A percentile compares a stretch with the other conserved stretches of the same genome.
These are phyloP conservation scores for Tragopan temminckii DNA, from an alignment of 2,797 vertebrate genomes.

Conservation along the genomic window DNA sequence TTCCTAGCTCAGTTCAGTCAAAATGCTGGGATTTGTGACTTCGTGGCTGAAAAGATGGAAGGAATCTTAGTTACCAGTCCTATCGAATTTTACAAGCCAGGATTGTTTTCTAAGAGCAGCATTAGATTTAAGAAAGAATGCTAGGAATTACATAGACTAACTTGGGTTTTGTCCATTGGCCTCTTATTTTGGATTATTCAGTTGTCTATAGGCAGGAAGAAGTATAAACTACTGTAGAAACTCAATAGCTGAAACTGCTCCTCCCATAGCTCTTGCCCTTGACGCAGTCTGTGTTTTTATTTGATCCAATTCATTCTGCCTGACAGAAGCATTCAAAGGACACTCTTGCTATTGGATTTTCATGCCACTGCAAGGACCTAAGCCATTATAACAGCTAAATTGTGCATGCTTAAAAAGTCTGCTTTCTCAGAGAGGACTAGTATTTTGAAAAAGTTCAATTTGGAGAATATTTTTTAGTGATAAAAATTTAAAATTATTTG, in stretches of 20 bases:
- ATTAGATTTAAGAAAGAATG: not conserved
- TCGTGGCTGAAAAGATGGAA: not conserved
- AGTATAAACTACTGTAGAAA: conserved; percentile 16
- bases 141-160: not conserved
- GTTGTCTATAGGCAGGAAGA: not conserved
- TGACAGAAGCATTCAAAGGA: not conserved
- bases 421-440: not conserved
- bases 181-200: conserved; percentile 24
- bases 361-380: not conserved
- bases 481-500: not conserved
- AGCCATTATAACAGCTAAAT: not conserved
- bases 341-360: not conserved
- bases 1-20: not conserved
- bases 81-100: not conserved
- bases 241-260: not conserved
- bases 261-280: not conserved
- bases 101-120: not conserved
- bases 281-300: not conserved
- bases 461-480: not conserved
- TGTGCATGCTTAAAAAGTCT: not conserved
- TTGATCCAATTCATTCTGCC: not conserved
- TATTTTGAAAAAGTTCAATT: not conserved
- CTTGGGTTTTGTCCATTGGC: not conserved
- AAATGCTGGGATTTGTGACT: not conserved
- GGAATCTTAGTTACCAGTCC: not conserved